phyloP scores from a whole-genome alignment of 2,797 vertebrate genomes.

The Nasua narica region DNA sequence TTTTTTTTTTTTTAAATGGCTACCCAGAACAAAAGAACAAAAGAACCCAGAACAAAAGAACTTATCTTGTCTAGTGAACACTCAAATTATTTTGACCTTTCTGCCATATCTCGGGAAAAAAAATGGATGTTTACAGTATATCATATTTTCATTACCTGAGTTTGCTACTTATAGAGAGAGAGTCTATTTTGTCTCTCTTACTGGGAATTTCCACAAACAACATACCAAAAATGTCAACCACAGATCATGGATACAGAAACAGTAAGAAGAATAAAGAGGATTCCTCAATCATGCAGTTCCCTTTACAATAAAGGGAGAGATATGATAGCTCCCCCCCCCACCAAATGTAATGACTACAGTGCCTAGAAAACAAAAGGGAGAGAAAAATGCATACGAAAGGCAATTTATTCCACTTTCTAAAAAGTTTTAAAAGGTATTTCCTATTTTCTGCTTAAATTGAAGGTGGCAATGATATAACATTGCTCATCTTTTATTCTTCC shows the following conservation, averaged over 20 bases:
- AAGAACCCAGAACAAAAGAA: too few species aligned
- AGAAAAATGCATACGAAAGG: background rate
- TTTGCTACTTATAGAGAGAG: background rate
- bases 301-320: background rate
- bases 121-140: background rate
- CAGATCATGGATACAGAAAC: background rate
- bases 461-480: background rate
- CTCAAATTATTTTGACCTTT: background rate
- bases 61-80: background rate
- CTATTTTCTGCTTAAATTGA: background rate
- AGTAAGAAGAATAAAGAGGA: background rate
- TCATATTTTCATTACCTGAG: constrained; percentile 7
- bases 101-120: background rate
- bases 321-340: background rate
- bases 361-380: background rate
- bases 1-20: background rate
- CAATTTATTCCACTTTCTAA: background rate
- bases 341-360: background rate
- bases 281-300: background rate
- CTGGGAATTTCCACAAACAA: background rate
- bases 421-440: background rate
- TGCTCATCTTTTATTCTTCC: background rate
- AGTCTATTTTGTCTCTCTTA: background rate
- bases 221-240: background rate
- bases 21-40: background rate